Conservation (phyloP, 1,140 invertebrate genomes). For the Brachionus angularis region DNA sequence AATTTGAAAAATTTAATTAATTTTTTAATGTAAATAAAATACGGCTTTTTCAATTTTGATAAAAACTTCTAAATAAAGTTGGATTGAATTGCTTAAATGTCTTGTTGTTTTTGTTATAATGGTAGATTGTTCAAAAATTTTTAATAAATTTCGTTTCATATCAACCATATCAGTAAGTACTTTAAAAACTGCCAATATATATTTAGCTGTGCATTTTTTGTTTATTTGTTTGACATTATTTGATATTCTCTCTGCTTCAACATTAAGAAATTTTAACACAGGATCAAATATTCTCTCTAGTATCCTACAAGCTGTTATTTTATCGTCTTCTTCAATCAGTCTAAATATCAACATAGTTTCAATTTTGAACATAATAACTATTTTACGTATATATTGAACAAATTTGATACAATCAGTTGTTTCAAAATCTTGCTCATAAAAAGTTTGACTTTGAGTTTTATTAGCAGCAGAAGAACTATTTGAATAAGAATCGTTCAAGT, state of each 20-base stretch:
- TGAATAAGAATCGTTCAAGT: slow-evolving; percentile 28
- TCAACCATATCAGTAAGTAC: slow-evolving; percentile 28
- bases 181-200: neutral
- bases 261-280: slow-evolving; percentile 1
- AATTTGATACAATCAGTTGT: neutral
- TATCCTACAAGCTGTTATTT: slow-evolving; percentile 1
- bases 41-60: slow-evolving; percentile 31
- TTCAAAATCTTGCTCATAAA: slow-evolving; percentile 3
- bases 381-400: neutral
- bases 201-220: slow-evolving; percentile 11
- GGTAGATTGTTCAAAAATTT: slow-evolving; percentile 24
- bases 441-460: too few species aligned
- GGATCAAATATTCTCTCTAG: slow-evolving; percentile 27
- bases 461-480: slow-evolving; percentile 31
- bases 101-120: neutral
- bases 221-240: slow-evolving; percentile 19
- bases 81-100: slow-evolving; percentile 14
- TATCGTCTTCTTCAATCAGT: slow-evolving; percentile 23
- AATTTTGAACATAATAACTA: neutral
- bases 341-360: slow-evolving; percentile 29
- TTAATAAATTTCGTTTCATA: neutral
- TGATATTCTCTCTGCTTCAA: slow-evolving; percentile 8
- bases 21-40: neutral
- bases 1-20: neutral
- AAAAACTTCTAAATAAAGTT: slow-evolving; percentile 22